A percentile compares a stretch with the other conserved stretches of the same genome.
Conservation (phyloP, 2,888 invertebrate genomes). For the Aphrophora alni region DNA sequence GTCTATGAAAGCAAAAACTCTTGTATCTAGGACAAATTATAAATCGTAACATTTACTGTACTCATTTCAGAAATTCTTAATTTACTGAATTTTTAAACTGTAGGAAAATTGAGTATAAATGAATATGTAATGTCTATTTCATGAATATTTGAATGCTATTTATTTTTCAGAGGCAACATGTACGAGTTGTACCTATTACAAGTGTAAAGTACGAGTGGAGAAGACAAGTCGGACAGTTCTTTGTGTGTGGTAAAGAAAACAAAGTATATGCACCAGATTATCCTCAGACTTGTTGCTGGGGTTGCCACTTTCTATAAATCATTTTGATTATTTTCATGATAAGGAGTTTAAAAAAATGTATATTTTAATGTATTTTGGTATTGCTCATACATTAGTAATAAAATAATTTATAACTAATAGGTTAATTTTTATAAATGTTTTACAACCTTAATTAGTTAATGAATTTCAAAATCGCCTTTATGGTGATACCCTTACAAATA, state of each 20-base stretch:
- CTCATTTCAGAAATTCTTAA: no score
- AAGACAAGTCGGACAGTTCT: constrained; percentile 54
- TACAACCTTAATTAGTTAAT: no score
- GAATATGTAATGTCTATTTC: no score
- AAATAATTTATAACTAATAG: neutral
- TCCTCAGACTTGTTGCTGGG: constrained; percentile 58
- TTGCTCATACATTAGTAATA: neutral
- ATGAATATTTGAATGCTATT: no score
- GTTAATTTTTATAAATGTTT: no score
- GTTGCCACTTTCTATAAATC: constrained; percentile 39
- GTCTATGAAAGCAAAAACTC: no score
- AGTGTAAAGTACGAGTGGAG: constrained; percentile 57
- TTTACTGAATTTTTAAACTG: no score
- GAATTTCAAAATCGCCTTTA: no score
- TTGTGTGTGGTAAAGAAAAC: constrained; percentile 57
- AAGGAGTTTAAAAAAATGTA: neutral
- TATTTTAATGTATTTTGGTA: neutral
- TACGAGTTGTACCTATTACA: constrained; percentile 57
- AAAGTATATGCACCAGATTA: constrained; percentile 57
- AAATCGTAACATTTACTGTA: no score
- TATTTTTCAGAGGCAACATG: constrained; percentile 55
- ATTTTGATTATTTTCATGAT: neutral
- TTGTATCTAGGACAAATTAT: no score
- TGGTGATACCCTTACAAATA: no score
- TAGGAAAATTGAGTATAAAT: no score